Evolutionary conservation across 1,140 invertebrate species (phyloP).

Genomic region (Harpegnathos saltator): DNA sequence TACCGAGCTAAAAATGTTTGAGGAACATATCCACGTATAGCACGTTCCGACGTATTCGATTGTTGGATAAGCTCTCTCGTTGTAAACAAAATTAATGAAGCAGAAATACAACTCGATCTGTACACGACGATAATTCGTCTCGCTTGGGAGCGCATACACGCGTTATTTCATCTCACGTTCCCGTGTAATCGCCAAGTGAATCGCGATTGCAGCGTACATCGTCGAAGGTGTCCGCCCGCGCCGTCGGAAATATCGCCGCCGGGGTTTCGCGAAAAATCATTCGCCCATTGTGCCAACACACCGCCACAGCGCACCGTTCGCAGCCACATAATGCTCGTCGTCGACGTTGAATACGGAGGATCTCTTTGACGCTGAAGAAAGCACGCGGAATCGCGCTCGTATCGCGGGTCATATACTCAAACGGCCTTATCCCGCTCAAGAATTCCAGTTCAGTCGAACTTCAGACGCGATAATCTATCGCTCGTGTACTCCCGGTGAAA

Average conservation of each 20-base stretch:
- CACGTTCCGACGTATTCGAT: neutral
- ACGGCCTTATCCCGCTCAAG: slow-evolving; percentile 28
- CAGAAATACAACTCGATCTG: neutral
- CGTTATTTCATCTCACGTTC: too few species aligned
- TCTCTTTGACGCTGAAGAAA: slow-evolving; percentile 35
- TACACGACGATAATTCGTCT: neutral
- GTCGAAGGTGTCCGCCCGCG: neutral
- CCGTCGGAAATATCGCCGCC: neutral
- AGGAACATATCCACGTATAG: too few species aligned
- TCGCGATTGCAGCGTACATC: neutral
- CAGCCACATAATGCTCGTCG: slow-evolving; percentile 20
- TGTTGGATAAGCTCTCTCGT: neutral
- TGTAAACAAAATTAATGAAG: neutral
- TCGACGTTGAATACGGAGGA: slow-evolving; percentile 23
- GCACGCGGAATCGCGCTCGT: slow-evolving; percentile 11
- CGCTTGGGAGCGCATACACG: neutral
- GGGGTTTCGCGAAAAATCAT: slow-evolving; percentile 9
- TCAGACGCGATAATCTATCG: slow-evolving; percentile 48
- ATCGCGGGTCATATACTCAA: slow-evolving; percentile 17
- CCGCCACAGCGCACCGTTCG: neutral
- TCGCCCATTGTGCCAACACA: neutral
- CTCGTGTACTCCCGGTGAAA: slow-evolving; percentile 17
- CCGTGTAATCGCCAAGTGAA: too few species aligned
- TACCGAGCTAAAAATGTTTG: neutral
- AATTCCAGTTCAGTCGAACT: slow-evolving; percentile 32